Evolutionary conservation across 2,797 vertebrate genomes (phyloP).

Genomic region (Enteromius afrohamiltoni): DNA sequence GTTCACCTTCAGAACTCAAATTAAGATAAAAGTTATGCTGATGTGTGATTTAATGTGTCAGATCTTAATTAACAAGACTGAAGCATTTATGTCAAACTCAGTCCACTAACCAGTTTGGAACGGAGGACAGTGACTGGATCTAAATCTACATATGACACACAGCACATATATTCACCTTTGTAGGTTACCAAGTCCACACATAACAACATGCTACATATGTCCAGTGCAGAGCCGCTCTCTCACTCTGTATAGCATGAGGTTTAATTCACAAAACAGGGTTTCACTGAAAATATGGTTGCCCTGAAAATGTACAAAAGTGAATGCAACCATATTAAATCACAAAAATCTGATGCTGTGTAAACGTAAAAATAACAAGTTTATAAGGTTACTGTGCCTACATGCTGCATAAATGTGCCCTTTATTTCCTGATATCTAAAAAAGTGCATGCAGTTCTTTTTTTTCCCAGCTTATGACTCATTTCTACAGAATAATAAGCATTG

Average conservation of each 20-base stretch:
- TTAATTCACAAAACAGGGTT: not conserved
- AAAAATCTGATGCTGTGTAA: not conserved
- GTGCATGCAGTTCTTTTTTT: not conserved
- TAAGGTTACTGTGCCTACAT: not conserved
- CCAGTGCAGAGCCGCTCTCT: not conserved
- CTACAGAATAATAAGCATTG: not conserved
- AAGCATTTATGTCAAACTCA: not conserved
- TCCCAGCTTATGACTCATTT: not conserved
- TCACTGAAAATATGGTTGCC: not conserved
- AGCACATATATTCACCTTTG: not conserved
- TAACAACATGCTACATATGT: not conserved
- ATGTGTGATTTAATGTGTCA: not conserved
- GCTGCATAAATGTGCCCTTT: not conserved
- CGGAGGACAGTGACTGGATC: not conserved
- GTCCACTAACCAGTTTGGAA: not conserved
- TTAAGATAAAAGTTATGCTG: not conserved
- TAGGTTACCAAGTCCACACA: not conserved
- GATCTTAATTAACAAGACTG: not conserved
- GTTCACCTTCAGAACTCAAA: not conserved
- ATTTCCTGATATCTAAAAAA: not conserved
- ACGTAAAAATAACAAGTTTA: not conserved
- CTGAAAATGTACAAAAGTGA: not conserved
- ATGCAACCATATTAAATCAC: not conserved
- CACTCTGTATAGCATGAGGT: not conserved
- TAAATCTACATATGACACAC: not conserved